Evolutionary conservation across 2,113 vertebrate genomes (phyloP).

Genomic region (Rhabdomys dilectus): DNA sequence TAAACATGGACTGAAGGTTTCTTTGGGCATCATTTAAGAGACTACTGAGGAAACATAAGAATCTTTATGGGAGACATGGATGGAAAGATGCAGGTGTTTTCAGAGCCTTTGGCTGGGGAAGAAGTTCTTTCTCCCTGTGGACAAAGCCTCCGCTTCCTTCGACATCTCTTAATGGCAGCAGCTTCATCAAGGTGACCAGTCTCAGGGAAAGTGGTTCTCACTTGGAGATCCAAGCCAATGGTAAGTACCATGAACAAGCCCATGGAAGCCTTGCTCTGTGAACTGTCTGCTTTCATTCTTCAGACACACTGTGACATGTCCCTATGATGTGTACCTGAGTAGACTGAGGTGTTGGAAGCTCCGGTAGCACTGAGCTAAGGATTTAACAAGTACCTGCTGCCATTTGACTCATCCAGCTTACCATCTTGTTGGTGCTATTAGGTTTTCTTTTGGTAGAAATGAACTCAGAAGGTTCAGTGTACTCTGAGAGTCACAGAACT

Average conservation of each 20-base stretch:
- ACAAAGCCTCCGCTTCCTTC: background rate
- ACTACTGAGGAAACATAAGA: background rate
- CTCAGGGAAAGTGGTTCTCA: background rate
- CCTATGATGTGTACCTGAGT: background rate
- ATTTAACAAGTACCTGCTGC: background rate
- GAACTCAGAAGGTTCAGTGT: background rate
- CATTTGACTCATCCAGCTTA: background rate
- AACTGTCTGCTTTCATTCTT: background rate
- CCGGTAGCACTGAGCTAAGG: background rate
- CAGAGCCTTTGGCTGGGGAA: background rate
- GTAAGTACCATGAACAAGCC: too few species aligned
- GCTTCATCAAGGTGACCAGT: background rate
- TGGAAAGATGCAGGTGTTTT: background rate
- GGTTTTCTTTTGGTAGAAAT: background rate
- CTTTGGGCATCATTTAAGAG: background rate
- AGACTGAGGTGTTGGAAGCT: background rate
- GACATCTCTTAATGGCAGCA: too few species aligned
- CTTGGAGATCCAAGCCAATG: background rate
- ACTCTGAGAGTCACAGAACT: background rate
- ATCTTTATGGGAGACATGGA: background rate
- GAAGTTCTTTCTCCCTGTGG: background rate
- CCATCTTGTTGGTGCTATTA: background rate
- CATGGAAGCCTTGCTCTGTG: too few species aligned
- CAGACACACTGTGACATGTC: fast-evolving
- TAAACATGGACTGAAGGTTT: background rate